These are phyloP conservation scores for Cheirogaleus major DNA, from an alignment of 2,797 vertebrate genomes.

Conservation along the genomic window DNA sequence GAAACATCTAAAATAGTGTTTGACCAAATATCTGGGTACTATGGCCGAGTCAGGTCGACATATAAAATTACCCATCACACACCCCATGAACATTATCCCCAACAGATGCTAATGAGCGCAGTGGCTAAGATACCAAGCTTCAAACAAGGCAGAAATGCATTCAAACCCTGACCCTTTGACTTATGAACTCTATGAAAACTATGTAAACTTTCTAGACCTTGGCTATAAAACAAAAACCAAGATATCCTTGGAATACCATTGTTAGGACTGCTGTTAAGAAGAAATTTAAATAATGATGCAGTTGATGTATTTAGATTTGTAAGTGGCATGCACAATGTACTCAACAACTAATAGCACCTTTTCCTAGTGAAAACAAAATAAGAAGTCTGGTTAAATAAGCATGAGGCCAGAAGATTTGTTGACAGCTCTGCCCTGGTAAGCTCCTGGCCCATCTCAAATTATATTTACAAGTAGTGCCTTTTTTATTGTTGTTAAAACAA, in stretches of 20 bases:
- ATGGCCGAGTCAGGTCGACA: not conserved
- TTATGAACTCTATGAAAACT: not conserved
- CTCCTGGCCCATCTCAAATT: not conserved
- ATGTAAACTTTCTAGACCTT: not conserved
- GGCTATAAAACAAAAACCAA: not conserved
- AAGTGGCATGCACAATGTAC: not conserved
- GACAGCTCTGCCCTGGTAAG: not conserved
- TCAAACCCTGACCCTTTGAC: not conserved
- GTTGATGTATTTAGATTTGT: not conserved
- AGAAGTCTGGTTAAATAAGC: not conserved
- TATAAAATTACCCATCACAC: not conserved
- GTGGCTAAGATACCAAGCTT: not conserved
- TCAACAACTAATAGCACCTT: not conserved
- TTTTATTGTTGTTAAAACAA: conserved; percentile 15
- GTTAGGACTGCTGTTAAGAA: not conserved
- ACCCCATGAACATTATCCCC: not conserved
- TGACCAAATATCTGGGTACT: not conserved
- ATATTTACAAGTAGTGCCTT: not conserved
- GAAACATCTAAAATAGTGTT: not conserved
- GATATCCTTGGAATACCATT: not conserved
- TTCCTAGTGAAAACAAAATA: not conserved
- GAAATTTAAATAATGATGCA: not conserved
- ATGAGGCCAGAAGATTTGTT: not conserved
- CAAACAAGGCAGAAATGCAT: not conserved
- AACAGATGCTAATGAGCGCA: not conserved